Evolutionary conservation across 2,113 vertebrate genomes (phyloP), one percentile per base, ranked within the genome.

Genomic region (Mesitornis unicolor): DNA sequence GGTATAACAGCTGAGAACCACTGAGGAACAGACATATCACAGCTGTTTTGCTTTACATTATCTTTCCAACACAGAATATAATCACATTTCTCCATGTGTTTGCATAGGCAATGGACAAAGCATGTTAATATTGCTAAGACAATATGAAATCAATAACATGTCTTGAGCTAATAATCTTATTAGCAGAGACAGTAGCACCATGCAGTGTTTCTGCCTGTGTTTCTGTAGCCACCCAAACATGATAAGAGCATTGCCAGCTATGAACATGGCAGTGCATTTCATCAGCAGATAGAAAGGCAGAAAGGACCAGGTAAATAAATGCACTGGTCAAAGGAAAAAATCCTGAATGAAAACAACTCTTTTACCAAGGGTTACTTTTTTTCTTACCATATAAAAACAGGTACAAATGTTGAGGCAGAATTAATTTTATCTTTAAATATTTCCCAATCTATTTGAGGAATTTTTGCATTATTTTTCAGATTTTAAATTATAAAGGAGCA

Each of bases 21-120:
- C 89, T 91, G 61, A 90, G 94, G 84, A 87, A 89, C 45, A 96
- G 93, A 50, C 82, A 64, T 70, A 51, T 48, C 60, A 51, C n/a
- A 76, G 86, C 56, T 48, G 38, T 71, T 71, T 73, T 91, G 71
- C 68, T 87, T 84, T 78, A 82, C 6, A 2, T 73, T 90, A 88
- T 75, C 31, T 77, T 93, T 86, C 74, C 67, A 79, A 16, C 31
- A 59, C 7, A 38, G 20, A 69, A 35, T 80, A 76, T 80, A 56
- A 69, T 69, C 25, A 16, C 24, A 33, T 48, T 70, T 70, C 18
- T 64, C 19, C 6, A 13, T 8, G 7, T 19, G 14, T 84, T 65
- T 84, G 21, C 16, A 54, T 3, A 48, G 19, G 6, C 13, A 75
- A 57, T 26, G 20, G 24, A 25, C 8, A 48, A 87, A 71, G 1